phyloP scores from a whole-genome alignment of 2,888 invertebrate species.

The Mimas tiliae region DNA sequence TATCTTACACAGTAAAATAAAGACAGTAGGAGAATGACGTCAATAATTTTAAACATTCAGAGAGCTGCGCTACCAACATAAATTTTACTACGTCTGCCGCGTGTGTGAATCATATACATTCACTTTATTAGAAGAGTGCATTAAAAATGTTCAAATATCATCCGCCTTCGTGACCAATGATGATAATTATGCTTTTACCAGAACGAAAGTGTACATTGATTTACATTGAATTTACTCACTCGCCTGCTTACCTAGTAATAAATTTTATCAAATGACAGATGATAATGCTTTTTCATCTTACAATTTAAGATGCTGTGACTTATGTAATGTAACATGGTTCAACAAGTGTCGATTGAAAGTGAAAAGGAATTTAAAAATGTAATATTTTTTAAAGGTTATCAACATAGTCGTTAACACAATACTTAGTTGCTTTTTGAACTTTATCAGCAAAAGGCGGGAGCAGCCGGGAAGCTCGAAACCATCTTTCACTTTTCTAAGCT shows the following conservation, averaged over 20 bases:
- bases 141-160: constrained; percentile 27
- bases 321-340: constrained; percentile 5
- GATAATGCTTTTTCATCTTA: constrained; percentile 8
- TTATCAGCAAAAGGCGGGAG: no score
- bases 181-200: constrained; percentile 28
- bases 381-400: not conserved
- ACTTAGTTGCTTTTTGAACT: not conserved
- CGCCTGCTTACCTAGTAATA: constrained; percentile 15
- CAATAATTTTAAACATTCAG: not conserved
- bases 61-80: not conserved
- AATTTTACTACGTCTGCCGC: constrained; percentile 17
- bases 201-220: constrained; percentile 22
- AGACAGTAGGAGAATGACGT: not conserved
- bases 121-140: constrained; percentile 29
- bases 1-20: not conserved
- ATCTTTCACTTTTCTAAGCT: no score
- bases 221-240: constrained; percentile 26
- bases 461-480: no score
- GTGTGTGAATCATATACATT: constrained; percentile 32
- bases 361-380: constrained; percentile 9
- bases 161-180: constrained; percentile 24
- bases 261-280: constrained; percentile 22
- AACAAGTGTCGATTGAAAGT: constrained; percentile 14
- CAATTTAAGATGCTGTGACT: constrained; percentile 8
- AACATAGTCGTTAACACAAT: not conserved